Percentiles rank a stretch among this genome's conserved stretches.
phyloP scores from a whole-genome alignment of 1,140 invertebrate genomes.

The Spodoptera frugiperda region DNA sequence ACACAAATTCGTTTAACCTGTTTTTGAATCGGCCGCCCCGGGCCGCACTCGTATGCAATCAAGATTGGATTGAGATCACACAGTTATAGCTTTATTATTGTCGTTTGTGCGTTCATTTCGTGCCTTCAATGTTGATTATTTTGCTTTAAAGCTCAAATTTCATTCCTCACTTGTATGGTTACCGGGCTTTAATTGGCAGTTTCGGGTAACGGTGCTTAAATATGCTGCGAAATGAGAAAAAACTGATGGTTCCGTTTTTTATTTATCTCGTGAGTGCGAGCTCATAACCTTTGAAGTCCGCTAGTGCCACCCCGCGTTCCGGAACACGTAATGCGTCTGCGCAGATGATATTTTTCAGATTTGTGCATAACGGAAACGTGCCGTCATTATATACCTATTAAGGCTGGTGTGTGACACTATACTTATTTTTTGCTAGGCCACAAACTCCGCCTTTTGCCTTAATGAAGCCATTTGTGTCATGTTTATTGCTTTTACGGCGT shows the following conservation, averaged over 20 bases:
- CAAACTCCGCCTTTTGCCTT: slow-evolving; percentile 72
- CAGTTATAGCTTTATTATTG: slow-evolving; percentile 51
- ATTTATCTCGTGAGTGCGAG: slow-evolving; percentile 2
- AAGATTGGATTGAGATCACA: slow-evolving; percentile 52
- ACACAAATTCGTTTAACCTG: slow-evolving; percentile 48
- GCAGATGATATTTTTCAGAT: slow-evolving; percentile 74
- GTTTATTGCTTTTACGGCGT: slow-evolving; percentile 83
- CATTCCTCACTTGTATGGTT: slow-evolving; percentile 23
- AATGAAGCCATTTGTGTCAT: slow-evolving; percentile 85
- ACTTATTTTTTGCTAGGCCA: slow-evolving; percentile 77
- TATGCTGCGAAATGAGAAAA: slow-evolving; percentile 36
- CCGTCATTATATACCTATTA: slow-evolving; percentile 83
- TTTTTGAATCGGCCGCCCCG: slow-evolving; percentile 48
- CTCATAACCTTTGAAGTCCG: slow-evolving; percentile 20
- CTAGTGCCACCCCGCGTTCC: slow-evolving; percentile 51
- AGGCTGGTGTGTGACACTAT: slow-evolving; percentile 65
- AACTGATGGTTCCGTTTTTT: slow-evolving; percentile 32
- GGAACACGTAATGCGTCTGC: slow-evolving; percentile 59
- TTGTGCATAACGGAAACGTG: slow-evolving; percentile 76
- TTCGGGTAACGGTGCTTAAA: slow-evolving; percentile 36
- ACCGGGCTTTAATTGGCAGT: slow-evolving; percentile 40
- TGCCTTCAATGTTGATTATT: slow-evolving; percentile 36
- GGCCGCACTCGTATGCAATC: slow-evolving; percentile 45
- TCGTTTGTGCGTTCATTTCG: slow-evolving; percentile 35
- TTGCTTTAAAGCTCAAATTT: slow-evolving; percentile 39